phyloP scores from a whole-genome alignment of 2,113 vertebrate species.

The Tauraco erythrolophus region DNA sequence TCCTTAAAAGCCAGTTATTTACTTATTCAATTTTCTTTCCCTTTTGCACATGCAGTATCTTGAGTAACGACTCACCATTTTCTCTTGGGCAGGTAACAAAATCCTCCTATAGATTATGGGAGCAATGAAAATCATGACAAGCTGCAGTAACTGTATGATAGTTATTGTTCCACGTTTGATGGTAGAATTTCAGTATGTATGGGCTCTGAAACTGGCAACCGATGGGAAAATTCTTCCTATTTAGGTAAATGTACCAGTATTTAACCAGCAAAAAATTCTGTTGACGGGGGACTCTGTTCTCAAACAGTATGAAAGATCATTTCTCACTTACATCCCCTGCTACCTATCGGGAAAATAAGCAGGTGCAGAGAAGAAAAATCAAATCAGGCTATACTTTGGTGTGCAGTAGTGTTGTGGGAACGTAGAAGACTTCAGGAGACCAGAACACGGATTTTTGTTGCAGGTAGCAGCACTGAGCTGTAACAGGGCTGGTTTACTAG shows the following conservation, averaged over 20 bases:
- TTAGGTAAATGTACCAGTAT: background rate
- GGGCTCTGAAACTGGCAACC: background rate
- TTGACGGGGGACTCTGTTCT: background rate
- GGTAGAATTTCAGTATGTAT: background rate
- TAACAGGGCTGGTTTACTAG: background rate
- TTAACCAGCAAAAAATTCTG: background rate
- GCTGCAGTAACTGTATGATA: background rate
- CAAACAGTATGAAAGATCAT: background rate
- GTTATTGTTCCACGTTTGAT: background rate
- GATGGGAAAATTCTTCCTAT: background rate
- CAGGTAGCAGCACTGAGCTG: background rate
- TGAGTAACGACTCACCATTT: background rate
- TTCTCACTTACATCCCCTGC: background rate
- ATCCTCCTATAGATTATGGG: conserved; percentile 6
- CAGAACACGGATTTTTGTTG: background rate
- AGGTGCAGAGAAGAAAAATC: background rate
- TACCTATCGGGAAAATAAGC: background rate
- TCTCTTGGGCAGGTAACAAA: conserved; percentile 48
- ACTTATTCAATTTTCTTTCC: conserved; percentile 31
- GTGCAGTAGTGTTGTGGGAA: background rate
- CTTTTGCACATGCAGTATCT: background rate
- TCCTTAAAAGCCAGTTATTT: conserved; percentile 37
- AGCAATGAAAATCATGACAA: conserved; percentile 52
- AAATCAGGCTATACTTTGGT: background rate
- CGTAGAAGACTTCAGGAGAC: background rate